Evolutionary conservation across 23 tunicate species (phyloP), one percentile per base, ranked within the genome.

Genomic region (Styela plicata): DNA sequence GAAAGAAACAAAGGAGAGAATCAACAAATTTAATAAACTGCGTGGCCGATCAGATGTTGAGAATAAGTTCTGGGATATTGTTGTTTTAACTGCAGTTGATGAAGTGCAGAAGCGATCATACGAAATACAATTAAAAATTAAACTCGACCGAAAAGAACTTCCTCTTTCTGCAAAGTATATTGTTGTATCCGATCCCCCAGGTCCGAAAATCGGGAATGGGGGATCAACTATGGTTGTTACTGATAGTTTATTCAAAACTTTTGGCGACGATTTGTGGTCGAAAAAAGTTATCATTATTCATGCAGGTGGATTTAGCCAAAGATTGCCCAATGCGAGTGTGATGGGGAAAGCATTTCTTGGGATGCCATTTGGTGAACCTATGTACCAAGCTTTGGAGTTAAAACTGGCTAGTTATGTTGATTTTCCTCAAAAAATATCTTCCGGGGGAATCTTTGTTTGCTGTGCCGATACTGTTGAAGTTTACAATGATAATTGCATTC

Each of bases 141-240:
- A 87, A 31, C 33, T 93, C 10, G 21, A 63, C 0, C n/a, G 65
- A 16, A 34, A 76, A 0, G 79, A 84, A 25, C 78, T 93, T n/a
- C 98, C 98, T 0, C 28, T 33, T 2, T 71, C 76, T 66, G 63
- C 86, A 2, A 24, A 67, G 0, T 93, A 93, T 66, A 23, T 87
- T 1, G 98, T 93, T 20, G 86, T 93, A 26, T 73, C 83, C 35
- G 98, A 93, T 52, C 98, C 98, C n/a, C 87, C 93, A 21, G 87
- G 87, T 24, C 82, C 92, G 33, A 93, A 93, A 84, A 93, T 93
- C 52, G 98, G 97, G 24, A 93, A 93, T 88, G 98, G 98, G n/a
- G 98, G 98, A 27, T 89, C 98, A 24, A 93, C 98, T 3, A 33
- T 93, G 84, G 82, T 84, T 10, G 98, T 88, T 30, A 73, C 88